These are phyloP conservation scores for Gymnogyps californianus DNA, from an alignment of 2,113 vertebrate genomes.

Conservation along the genomic window DNA sequence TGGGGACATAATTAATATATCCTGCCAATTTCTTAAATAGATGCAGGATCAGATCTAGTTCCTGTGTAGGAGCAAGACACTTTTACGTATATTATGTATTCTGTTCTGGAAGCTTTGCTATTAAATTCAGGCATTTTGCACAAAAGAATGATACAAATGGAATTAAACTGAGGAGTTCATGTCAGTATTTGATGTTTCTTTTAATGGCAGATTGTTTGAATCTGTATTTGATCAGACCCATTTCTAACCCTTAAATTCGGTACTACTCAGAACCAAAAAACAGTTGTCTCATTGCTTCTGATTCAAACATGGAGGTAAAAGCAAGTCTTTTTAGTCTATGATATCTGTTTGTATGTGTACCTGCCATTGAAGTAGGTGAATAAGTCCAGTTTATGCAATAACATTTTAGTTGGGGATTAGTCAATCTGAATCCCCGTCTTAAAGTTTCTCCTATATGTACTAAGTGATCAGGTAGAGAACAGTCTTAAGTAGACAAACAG, in stretches of 20 bases:
- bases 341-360: not conserved
- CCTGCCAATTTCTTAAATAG: slow-evolving; percentile 9
- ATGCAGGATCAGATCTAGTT: not conserved
- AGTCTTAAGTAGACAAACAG: no score
- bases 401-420: not conserved
- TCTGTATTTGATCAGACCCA: not conserved
- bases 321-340: not conserved
- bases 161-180: not conserved
- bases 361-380: not conserved
- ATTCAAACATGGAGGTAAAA: not conserved
- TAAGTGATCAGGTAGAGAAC: not conserved
- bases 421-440: not conserved
- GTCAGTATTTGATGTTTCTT: not conserved
- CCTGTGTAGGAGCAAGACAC: not conserved
- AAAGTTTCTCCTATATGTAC: not conserved
- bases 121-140: not conserved
- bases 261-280: not conserved
- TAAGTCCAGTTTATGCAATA: not conserved
- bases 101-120: not conserved
- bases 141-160: not conserved
- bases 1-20: not conserved
- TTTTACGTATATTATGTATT: not conserved
- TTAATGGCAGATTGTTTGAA: not conserved
- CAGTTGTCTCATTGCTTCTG: not conserved
- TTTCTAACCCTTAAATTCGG: not conserved